phyloP scores from a whole-genome alignment of 2,113 vertebrate genomes.

The Callorhinus ursinus region DNA sequence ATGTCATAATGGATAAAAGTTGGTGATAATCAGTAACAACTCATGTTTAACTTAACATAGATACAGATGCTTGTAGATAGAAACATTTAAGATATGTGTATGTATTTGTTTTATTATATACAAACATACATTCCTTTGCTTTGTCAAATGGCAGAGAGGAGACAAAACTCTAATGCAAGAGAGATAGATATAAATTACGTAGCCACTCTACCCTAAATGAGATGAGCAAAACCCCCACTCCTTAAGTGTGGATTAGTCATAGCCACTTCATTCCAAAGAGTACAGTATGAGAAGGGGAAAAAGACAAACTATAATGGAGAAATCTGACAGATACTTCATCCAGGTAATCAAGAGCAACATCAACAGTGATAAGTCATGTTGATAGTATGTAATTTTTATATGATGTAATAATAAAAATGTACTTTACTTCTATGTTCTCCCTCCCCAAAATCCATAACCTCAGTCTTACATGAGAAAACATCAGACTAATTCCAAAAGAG shows the following conservation, averaged over 20 bases:
- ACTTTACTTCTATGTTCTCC: background rate
- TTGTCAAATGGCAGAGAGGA: background rate
- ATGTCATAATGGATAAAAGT: background rate
- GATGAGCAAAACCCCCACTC: background rate
- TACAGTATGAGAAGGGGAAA: background rate
- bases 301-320: background rate
- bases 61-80: background rate
- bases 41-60: background rate
- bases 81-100: background rate
- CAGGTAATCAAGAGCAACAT: background rate
- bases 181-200: background rate
- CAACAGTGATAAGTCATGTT: background rate
- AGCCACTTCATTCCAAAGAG: background rate
- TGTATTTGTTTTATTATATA: background rate
- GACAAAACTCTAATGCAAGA: background rate
- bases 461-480: background rate
- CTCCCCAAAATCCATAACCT: background rate
- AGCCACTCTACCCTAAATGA: background rate
- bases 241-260: background rate
- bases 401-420: background rate
- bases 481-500: background rate
- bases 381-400: background rate
- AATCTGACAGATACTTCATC: background rate
- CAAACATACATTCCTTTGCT: background rate
- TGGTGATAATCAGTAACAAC: background rate